These are phyloP conservation scores for Invenusta paracnida DNA, from an alignment of 2,888 invertebrate species.

Conservation along the genomic window DNA sequence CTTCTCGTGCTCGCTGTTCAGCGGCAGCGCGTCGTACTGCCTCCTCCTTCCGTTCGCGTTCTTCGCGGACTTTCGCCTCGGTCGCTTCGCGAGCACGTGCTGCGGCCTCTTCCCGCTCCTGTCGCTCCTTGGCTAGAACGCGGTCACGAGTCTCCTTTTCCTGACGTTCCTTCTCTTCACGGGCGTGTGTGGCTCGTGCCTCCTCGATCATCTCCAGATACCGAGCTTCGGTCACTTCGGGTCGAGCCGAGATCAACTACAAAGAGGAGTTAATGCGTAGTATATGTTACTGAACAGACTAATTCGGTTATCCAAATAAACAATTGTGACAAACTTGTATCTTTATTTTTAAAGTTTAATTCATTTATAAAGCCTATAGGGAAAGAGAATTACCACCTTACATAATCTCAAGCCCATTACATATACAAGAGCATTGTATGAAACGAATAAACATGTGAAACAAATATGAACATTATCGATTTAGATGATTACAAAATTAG, in stretches of 20 bases:
- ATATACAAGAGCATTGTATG: no score
- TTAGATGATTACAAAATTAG: no score
- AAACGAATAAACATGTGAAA: no score
- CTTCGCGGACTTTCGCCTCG: not conserved
- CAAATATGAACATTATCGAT: no score
- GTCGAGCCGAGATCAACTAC: not conserved
- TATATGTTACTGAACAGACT: no score
- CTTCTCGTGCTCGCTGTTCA: not conserved
- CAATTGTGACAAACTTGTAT: no score
- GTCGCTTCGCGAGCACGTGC: not conserved
- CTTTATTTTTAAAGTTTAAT: no score
- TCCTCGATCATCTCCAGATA: not conserved
- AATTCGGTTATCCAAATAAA: no score
- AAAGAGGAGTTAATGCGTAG: no score
- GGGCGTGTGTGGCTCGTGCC: not conserved
- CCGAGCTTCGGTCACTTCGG: not conserved
- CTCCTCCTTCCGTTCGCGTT: not conserved
- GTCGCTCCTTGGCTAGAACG: not conserved
- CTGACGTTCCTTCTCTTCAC: not conserved
- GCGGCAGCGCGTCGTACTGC: not conserved
- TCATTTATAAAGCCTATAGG: no score
- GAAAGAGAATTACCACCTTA: no score
- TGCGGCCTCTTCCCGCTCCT: not conserved
- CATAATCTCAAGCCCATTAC: no score
- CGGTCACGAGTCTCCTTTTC: not conserved